A percentile compares a stretch with the other conserved stretches of the same genome.
These are phyloP conservation scores for Muntiacus reevesi DNA, from an alignment of 2,113 vertebrate genomes.

Conservation along the genomic window DNA sequence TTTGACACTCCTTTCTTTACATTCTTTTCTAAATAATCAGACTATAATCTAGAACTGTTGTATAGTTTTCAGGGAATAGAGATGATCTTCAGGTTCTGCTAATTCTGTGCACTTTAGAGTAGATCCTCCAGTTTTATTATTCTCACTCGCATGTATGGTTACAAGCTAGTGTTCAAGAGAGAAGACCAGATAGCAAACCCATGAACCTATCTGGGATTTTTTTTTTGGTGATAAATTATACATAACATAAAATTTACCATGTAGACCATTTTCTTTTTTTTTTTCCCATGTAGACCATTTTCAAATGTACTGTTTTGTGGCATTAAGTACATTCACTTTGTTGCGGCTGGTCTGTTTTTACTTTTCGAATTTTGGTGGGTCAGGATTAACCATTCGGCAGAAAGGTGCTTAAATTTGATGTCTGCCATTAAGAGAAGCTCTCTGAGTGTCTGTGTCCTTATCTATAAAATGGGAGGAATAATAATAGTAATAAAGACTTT, in stretches of 20 bases:
- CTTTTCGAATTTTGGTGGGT: not conserved
- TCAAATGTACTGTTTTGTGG: not conserved
- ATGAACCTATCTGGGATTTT: not conserved
- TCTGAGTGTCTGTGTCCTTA: not conserved
- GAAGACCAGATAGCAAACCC: not conserved
- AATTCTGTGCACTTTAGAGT: not conserved
- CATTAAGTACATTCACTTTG: not conserved
- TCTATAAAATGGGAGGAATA: not conserved
- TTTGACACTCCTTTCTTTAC: not conserved
- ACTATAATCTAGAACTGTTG: not conserved
- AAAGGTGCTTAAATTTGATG: not conserved
- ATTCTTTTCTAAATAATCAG: not conserved
- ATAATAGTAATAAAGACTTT: not conserved
- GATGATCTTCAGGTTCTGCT: slow-evolving; percentile 15
- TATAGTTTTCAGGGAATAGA: not conserved
- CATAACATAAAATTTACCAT: not conserved
- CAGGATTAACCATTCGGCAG: not conserved
- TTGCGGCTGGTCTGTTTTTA: not conserved
- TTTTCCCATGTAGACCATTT: not conserved
- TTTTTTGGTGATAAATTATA: not conserved
- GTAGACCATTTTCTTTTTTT: not conserved
- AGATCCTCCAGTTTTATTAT: not conserved
- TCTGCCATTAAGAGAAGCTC: not conserved
- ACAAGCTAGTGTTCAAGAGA: not conserved
- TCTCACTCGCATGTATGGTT: not conserved